These are phyloP conservation scores for Monopterus albus DNA, from an alignment of 2,113 vertebrate species.

Conservation along the genomic window DNA sequence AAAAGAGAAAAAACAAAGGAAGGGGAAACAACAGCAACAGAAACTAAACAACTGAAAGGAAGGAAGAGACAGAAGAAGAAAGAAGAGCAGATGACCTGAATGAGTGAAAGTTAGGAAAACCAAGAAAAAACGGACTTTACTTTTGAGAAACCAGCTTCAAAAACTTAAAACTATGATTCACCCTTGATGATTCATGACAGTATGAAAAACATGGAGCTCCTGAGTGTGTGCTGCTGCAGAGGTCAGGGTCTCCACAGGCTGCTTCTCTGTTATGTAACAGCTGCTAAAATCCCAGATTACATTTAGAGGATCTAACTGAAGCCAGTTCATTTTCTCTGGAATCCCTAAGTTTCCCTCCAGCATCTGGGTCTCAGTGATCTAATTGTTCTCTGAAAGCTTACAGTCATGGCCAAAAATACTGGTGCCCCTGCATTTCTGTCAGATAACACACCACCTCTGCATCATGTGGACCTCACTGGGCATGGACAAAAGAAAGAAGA, in stretches of 20 bases:
- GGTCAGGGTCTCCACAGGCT: constrained; percentile 6
- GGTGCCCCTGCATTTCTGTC: too few relatives aligned
- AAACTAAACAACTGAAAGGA: too few relatives aligned
- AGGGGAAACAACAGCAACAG: neutral
- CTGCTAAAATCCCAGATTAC: constrained; percentile 20
- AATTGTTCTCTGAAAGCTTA: neutral
- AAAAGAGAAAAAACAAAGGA: neutral
- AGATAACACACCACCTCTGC: too few relatives aligned
- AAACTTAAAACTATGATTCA: too few relatives aligned
- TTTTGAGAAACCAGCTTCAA: too few relatives aligned
- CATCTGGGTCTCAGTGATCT: neutral
- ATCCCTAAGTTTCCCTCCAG: neutral
- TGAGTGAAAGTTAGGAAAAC: too few relatives aligned
- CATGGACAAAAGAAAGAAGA: too few relatives aligned
- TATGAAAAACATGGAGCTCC: neutral
- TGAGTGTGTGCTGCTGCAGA: neutral
- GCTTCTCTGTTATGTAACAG: constrained; percentile 11
- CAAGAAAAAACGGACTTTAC: too few relatives aligned
- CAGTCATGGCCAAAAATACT: too few relatives aligned
- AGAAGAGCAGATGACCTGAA: too few relatives aligned
- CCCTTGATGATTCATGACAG: neutral
- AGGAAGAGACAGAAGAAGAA: neutral
- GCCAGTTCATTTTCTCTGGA: constrained; percentile 39
- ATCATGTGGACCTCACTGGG: too few relatives aligned
- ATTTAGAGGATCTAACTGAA: constrained; percentile 43